Conservation (phyloP, 1,140 invertebrate species). For the Micrasema minimum region DNA sequence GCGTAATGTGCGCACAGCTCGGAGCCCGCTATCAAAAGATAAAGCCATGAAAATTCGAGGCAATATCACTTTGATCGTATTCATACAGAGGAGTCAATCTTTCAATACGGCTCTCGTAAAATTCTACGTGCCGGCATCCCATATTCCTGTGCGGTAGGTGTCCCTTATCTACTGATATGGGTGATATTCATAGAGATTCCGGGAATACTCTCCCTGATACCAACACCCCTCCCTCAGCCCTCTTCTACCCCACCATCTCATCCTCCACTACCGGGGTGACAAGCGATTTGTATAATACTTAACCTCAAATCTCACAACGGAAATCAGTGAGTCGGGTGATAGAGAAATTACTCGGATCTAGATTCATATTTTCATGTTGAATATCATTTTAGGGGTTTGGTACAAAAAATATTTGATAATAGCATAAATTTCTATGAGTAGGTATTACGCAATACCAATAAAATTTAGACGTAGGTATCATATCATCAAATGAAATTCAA, state of each 20-base stretch:
- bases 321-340: slow-evolving; percentile 41
- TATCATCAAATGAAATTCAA: too few species aligned
- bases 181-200: slow-evolving; percentile 17
- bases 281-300: slow-evolving; percentile 32
- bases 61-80: slow-evolving; percentile 32
- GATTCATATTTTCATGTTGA: slow-evolving; percentile 6
- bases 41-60: slow-evolving; percentile 26
- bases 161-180: slow-evolving; percentile 17
- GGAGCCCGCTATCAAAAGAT: slow-evolving; percentile 21
- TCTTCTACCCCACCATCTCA: too few species aligned
- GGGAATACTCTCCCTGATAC: too few species aligned
- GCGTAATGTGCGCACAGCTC: background rate
- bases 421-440: background rate
- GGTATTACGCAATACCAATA: background rate
- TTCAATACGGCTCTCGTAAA: slow-evolving; percentile 50
- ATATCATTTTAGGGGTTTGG: background rate
- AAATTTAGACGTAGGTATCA: too few species aligned
- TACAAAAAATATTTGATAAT: background rate
- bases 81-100: slow-evolving; percentile 43
- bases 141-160: slow-evolving; percentile 23
- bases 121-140: slow-evolving; percentile 47
- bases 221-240: too few species aligned
- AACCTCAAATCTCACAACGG: slow-evolving; percentile 52
- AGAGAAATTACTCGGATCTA: background rate
- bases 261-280: slow-evolving; percentile 26